These are phyloP conservation scores for Sarcophilus harrisii DNA, from an alignment of 2,797 vertebrate species.

Conservation along the genomic window DNA sequence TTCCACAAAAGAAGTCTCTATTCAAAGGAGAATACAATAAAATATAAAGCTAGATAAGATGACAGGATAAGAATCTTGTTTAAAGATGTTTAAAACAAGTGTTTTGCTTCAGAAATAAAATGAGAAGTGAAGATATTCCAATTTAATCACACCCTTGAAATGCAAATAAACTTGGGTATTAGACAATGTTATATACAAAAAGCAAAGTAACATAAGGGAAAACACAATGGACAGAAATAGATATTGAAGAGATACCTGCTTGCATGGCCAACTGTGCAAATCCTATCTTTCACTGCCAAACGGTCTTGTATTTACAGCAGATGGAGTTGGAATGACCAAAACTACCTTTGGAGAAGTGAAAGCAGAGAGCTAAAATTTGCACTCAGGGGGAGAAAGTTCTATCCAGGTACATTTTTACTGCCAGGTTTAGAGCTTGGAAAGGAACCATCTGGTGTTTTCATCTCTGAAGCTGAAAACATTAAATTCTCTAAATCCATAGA, in stretches of 20 bases:
- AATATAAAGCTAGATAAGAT: not conserved
- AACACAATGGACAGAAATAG: not conserved
- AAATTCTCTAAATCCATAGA: not conserved
- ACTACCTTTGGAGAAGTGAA: not conserved
- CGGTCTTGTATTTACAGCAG: not conserved
- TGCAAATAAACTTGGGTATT: not conserved
- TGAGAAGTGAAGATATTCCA: not conserved
- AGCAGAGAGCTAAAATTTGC: not conserved
- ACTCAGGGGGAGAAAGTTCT: not conserved
- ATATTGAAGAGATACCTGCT: not conserved
- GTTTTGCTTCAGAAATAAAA: not conserved
- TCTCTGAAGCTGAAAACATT: not conserved
- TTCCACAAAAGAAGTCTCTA: not conserved
- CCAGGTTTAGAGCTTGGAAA: not conserved
- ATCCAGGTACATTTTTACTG: not conserved
- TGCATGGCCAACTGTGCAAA: not conserved
- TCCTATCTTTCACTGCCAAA: not conserved
- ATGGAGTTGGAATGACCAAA: not conserved
- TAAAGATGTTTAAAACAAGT: not conserved
- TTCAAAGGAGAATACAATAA: not conserved
- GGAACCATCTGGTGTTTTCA: not conserved
- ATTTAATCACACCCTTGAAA: not conserved
- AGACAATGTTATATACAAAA: not conserved
- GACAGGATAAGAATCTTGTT: not conserved
- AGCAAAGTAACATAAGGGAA: slow-evolving; percentile 4